A percentile compares a stretch with the other conserved stretches of the same genome.
Evolutionary conservation across 2,888 invertebrate species (phyloP).

Genomic region (Mongoloraphidia duomilia): DNA sequence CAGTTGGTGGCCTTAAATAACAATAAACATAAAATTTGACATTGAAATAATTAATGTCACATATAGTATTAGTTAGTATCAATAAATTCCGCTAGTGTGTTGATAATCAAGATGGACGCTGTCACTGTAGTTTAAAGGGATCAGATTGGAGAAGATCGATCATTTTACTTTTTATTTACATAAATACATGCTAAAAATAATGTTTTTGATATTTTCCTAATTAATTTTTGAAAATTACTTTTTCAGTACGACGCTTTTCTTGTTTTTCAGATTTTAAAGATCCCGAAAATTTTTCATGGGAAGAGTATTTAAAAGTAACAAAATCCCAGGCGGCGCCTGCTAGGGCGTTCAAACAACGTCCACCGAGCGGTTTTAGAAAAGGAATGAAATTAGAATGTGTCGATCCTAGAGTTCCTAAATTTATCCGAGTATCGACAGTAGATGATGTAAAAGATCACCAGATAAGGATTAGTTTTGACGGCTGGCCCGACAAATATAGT

Average conservation of each 20-base stretch:
- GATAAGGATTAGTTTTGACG: constrained; percentile 70
- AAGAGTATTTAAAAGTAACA: constrained; percentile 62
- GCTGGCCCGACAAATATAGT: constrained; percentile 72
- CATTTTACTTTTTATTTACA: no score
- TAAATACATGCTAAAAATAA: no score
- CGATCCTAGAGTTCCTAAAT: constrained; percentile 64
- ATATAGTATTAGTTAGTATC: no score
- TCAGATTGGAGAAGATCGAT: no score
- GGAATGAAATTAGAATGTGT: constrained; percentile 84
- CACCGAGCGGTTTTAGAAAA: constrained; percentile 61
- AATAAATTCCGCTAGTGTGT: no score
- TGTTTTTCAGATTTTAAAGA: constrained; percentile 46
- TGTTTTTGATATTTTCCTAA: no score
- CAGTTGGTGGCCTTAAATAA: no score
- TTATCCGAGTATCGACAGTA: constrained; percentile 77
- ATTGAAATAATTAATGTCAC: no score
- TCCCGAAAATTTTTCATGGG: constrained; percentile 68
- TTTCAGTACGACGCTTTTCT: background rate
- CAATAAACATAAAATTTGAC: no score
- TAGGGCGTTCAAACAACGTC: constrained; percentile 66
- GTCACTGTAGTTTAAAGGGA: no score
- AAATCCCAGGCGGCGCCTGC: constrained; percentile 62
- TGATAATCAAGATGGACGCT: no score
- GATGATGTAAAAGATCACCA: constrained; percentile 61
- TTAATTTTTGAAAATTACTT: background rate